Evolutionary conservation across 92 coral and sea anemone species (phyloP), one percentile per base, ranked within the genome.

Genomic region (Meandrina meandrites): DNA sequence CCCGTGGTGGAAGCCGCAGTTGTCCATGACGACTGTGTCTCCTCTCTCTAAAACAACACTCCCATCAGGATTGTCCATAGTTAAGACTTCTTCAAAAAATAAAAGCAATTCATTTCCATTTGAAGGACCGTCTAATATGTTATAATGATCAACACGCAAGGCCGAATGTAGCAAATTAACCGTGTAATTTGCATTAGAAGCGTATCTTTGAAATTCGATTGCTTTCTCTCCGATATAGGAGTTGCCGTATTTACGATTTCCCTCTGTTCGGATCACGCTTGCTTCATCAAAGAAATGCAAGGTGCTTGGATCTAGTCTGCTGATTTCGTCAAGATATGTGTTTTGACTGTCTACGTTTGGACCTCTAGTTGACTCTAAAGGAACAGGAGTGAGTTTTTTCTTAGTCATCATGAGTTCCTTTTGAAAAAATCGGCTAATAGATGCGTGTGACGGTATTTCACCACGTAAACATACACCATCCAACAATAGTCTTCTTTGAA

Each of bases 1-100:
- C 37, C 86, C 89, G 30, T 58, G 86, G 50, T 89, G 85, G 60
- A 89, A 89, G 57, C 89, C 92, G 56, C 89, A 84, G 75, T 89
- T 89, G 75, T 89, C 92, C 92, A 85, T 89, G 71, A 89, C 81
- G 21, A 89, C 82, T 31, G 84, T 80, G 74, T 90, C 92, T 17
- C 90, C 90, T 50, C 90, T 77, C 80, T 90, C 87, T 56, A 86
- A 87, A 82, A 78, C 84, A 48, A 85, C 90, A 10, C 82, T 77
- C 57, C 93, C 93, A 48, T 90, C 86, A 21, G 87, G 87, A 31
- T 80, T 72, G 19, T 75, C 50, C 68, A 86, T 48, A 27, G 88
- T 47, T 11, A 86, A 62, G 58, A 81, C 88, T 22, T 86, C 92
- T 2, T 90, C 93, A 76, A 90, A 90, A 76, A 86, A 90, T 17